phyloP scores from a whole-genome alignment of 2,888 invertebrate species.

The Drosophila fulvimacula region DNA sequence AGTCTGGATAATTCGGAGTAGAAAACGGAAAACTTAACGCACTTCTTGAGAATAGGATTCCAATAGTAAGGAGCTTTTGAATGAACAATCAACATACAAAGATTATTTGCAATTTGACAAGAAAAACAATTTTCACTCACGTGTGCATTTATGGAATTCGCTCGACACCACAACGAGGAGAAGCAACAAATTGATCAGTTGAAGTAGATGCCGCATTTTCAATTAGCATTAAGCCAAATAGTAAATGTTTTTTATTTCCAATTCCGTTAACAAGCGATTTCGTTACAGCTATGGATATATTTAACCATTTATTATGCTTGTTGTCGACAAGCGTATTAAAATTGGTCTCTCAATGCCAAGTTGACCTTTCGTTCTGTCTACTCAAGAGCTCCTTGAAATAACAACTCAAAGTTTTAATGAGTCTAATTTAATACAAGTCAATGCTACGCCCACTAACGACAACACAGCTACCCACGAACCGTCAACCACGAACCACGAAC shows the following conservation, averaged over 20 bases:
- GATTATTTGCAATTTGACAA: too few relatives aligned
- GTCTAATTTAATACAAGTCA: slow-evolving; percentile 18
- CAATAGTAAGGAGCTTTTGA: neutral
- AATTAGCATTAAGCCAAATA: neutral
- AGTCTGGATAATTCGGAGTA: neutral
- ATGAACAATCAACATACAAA: neutral
- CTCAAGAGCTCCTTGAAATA: neutral
- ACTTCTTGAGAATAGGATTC: neutral
- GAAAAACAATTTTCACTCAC: neutral
- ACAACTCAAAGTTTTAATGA: slow-evolving; percentile 19
- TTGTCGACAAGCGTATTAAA: neutral
- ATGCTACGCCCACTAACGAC: neutral
- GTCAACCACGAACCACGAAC: neutral
- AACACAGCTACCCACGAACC: neutral
- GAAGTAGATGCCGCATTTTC: slow-evolving; percentile 4
- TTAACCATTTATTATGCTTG: neutral
- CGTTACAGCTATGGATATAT: neutral
- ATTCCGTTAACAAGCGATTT: neutral
- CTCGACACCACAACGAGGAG: neutral
- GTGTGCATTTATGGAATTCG: neutral
- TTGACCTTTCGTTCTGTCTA: neutral
- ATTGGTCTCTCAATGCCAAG: neutral
- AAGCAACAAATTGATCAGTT: neutral
- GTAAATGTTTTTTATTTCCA: neutral
- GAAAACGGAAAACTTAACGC: neutral